These are phyloP conservation scores for Gnathonemus longibarbis DNA, from an alignment of 2,113 vertebrate genomes.

Conservation along the genomic window DNA sequence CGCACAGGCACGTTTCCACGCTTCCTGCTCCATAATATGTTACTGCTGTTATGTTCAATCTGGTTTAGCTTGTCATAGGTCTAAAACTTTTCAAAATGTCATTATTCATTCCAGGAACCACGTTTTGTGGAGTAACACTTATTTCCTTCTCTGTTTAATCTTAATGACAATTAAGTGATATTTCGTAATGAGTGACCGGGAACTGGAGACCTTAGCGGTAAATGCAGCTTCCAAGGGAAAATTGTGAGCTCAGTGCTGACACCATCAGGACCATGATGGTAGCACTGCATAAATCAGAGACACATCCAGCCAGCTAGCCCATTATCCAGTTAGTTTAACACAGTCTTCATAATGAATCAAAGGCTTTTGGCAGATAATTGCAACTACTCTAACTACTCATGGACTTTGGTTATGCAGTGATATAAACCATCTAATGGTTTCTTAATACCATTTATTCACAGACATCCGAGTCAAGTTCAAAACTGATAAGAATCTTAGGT, in stretches of 20 bases:
- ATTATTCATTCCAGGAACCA: not conserved
- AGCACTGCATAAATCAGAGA: not conserved
- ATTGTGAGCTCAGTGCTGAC: constrained; percentile 38
- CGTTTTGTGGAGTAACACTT: not conserved
- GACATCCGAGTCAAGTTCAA: not conserved
- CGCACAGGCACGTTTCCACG: not conserved
- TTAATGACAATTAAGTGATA: not conserved
- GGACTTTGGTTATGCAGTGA: not conserved
- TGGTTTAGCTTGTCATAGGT: not conserved
- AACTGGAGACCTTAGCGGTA: not conserved
- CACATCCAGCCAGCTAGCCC: not conserved
- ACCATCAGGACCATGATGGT: constrained; percentile 32
- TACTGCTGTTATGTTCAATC: not conserved
- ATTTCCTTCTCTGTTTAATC: not conserved
- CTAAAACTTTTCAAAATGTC: not conserved
- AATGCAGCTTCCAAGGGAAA: not conserved
- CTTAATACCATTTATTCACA: not conserved
- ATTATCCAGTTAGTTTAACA: not conserved
- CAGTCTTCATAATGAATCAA: not conserved
- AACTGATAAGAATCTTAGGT: not conserved
- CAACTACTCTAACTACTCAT: not conserved
- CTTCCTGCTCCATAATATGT: not conserved
- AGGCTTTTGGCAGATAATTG: not conserved
- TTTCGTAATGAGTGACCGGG: not conserved
- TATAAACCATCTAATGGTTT: not conserved